Evolutionary conservation across 2,888 invertebrate genomes (phyloP), one percentile per base, ranked within the genome.

Genomic region (Dolichomitus sp.): DNA sequence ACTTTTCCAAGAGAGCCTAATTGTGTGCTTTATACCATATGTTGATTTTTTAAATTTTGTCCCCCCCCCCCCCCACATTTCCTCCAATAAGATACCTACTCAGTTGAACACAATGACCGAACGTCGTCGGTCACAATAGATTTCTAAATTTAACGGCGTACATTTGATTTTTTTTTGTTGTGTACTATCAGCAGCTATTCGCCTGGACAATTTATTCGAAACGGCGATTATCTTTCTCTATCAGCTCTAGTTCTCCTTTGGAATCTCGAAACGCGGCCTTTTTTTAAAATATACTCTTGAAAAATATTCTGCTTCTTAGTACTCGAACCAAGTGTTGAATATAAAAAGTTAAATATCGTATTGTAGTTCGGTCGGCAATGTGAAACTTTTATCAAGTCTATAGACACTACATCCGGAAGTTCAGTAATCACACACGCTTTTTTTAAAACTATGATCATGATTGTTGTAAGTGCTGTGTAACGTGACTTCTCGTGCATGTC

Each of bases 61-160:
- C 70, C 66, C 79, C 63, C 75, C 61, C 81, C 81, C 19, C 76
- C 84, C 63, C 65, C 48, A 66, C 45, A 42, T 42, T 82, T 69
- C 40, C 63, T 59, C 66, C 66, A 77, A 76, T 59, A 80, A 57
- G 80, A 88, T 87, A 87, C 87, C 88, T 89, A 90, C 83, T 87
- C 87, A 89, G 86, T 90, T 92, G 92, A 92, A 92, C 92, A 92
- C 92, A 92, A 90, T 91, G 88, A 90, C 89, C 89, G 86, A 90
- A 84, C 88, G 79, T 83, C 59, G 85, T 89, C 86, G 86, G 91
- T 90, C 89, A 91, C 90, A 87, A 90, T 89, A 88, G 85, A 89
- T 81, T 87, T 84, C 84, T 85, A 86, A 88, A 87, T 85, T 85
- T 86, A 86, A 87, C 80, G 74, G 80, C 73, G 70, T 87, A 84